phyloP scores from a whole-genome alignment of 2,888 invertebrate species.

The Nyleta sp. region DNA sequence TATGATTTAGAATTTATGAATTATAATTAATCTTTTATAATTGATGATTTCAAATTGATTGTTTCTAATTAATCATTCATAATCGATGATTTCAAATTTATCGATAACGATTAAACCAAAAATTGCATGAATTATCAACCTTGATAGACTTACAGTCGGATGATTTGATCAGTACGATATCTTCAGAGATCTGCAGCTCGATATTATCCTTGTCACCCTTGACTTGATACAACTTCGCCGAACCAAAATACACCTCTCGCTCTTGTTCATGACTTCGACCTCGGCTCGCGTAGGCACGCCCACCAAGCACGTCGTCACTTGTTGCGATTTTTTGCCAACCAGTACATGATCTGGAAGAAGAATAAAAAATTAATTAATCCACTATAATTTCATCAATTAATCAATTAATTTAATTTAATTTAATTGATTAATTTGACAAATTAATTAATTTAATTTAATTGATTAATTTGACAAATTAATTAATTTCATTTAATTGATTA shows the following conservation, averaged over 20 bases:
- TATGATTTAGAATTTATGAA: too few relatives aligned
- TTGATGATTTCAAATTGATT: too few relatives aligned
- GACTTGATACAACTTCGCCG: slow-evolving; percentile 70
- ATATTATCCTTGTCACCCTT: slow-evolving; percentile 75
- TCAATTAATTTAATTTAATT: background rate
- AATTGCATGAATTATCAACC: background rate
- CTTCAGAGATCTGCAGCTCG: slow-evolving; percentile 70
- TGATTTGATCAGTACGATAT: slow-evolving; percentile 72
- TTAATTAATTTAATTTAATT: background rate
- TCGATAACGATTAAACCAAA: too few relatives aligned
- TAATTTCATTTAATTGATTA: too few relatives aligned
- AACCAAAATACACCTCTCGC: slow-evolving; percentile 76
- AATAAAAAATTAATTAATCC: background rate
- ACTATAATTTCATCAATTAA: background rate
- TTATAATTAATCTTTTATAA: too few relatives aligned
- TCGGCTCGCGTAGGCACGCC: slow-evolving; percentile 74
- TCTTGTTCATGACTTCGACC: slow-evolving; percentile 75
- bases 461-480: too few relatives aligned
- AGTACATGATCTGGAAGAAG: slow-evolving; percentile 39
- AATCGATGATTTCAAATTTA: too few relatives aligned
- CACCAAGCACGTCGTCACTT: slow-evolving; percentile 75
- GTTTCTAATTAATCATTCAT: too few relatives aligned
- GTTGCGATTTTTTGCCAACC: slow-evolving; percentile 73
- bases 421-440: background rate
- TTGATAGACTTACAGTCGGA: background rate